phyloP scores from a whole-genome alignment of 1,140 invertebrate genomes.

The Planococcus citri region DNA sequence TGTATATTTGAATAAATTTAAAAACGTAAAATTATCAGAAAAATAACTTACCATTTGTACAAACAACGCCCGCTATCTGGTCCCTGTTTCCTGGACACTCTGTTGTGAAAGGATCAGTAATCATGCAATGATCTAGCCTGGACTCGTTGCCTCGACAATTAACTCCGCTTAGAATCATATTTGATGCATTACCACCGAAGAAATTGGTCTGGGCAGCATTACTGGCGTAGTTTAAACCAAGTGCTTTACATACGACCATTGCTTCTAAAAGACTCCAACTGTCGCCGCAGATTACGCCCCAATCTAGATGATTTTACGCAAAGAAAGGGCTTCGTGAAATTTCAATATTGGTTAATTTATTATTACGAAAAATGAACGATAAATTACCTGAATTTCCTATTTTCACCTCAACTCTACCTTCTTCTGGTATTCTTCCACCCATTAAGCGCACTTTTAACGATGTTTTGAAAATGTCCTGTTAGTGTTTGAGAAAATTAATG shows the following conservation, averaged over 20 bases:
- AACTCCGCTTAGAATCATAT: slow-evolving; percentile 48
- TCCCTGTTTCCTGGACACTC: slow-evolving; percentile 29
- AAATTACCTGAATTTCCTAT: slow-evolving; percentile 34
- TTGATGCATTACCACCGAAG: slow-evolving; percentile 48
- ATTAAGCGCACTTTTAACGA: slow-evolving; percentile 38
- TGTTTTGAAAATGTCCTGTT: slow-evolving; percentile 20
- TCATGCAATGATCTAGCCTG: slow-evolving; percentile 53
- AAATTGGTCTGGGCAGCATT: slow-evolving; percentile 60
- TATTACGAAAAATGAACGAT: too few species aligned
- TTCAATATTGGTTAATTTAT: too few species aligned
- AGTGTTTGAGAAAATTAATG: too few species aligned
- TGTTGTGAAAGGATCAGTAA: slow-evolving; percentile 39
- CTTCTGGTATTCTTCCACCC: slow-evolving; percentile 46
- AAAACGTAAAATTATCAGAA: too few species aligned
- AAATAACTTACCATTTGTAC: slow-evolving; percentile 37
- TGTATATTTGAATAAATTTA: too few species aligned
- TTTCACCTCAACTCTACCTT: slow-evolving; percentile 67
- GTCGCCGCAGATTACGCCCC: slow-evolving; percentile 79
- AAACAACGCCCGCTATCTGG: slow-evolving; percentile 62
- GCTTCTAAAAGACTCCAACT: slow-evolving; percentile 78
- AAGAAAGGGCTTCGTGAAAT: too few species aligned
- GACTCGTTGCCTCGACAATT: slow-evolving; percentile 64
- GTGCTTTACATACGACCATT: slow-evolving; percentile 62
- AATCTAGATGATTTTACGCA: too few species aligned
- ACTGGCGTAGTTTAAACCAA: slow-evolving; percentile 60